Evolutionary conservation across 1,140 invertebrate species (phyloP).

Genomic region (Lasaia peninsularis): DNA sequence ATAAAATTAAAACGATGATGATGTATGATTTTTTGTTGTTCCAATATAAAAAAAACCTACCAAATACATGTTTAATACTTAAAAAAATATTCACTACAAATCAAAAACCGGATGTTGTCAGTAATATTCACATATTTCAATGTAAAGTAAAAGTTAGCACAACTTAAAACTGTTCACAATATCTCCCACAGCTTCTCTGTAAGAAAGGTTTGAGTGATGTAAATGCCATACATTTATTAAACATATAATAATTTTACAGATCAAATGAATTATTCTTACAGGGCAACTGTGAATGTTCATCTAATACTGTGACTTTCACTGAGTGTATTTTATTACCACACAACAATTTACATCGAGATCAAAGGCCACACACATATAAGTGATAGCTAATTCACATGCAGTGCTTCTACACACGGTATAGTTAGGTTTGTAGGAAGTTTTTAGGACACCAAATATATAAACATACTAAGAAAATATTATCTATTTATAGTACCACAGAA

Average conservation of each 20-base stretch:
- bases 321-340: not conserved
- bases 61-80: too few species aligned
- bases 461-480: slow-evolving; percentile 19
- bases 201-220: slow-evolving; percentile 61
- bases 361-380: slow-evolving; percentile 67
- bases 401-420: slow-evolving; percentile 33
- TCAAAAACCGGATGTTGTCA: too few species aligned
- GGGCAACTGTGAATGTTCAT: slow-evolving; percentile 61
- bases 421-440: slow-evolving; percentile 3
- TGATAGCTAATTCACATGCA: slow-evolving; percentile 52
- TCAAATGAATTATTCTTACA: slow-evolving; percentile 48
- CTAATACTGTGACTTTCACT: not conserved
- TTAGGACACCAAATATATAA: slow-evolving; percentile 14
- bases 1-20: too few species aligned
- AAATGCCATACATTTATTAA: slow-evolving; percentile 58
- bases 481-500: slow-evolving; percentile 7
- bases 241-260: slow-evolving; percentile 21
- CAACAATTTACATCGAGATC: slow-evolving; percentile 16
- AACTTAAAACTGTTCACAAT: slow-evolving; percentile 19
- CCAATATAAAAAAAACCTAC: too few species aligned
- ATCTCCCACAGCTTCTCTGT: slow-evolving; percentile 69
- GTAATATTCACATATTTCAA: not conserved
- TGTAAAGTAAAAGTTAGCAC: slow-evolving; percentile 2
- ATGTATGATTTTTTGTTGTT: too few species aligned
- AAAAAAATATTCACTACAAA: too few species aligned